phyloP scores from a whole-genome alignment of 2,888 invertebrate genomes.

The Tromatobia lineatoria region DNA sequence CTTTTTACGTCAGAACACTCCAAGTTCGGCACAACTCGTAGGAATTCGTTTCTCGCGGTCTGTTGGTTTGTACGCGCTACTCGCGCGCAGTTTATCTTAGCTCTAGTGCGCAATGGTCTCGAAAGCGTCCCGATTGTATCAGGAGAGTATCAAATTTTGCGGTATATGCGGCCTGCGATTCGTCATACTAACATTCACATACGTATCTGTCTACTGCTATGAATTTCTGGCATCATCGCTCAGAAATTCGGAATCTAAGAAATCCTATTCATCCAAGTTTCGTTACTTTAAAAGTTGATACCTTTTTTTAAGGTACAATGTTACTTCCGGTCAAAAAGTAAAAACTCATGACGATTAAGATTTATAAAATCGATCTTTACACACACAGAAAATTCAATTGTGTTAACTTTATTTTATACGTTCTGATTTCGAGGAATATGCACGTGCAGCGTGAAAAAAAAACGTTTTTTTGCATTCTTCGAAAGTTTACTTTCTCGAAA shows the following conservation, averaged over 20 bases:
- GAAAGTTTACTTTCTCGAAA: too few species aligned
- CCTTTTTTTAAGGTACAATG: too few species aligned
- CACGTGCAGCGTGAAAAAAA: too few species aligned
- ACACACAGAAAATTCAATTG: too few species aligned
- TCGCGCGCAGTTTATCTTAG: conserved; percentile 76
- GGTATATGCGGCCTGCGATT: not conserved
- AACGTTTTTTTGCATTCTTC: too few species aligned
- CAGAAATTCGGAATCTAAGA: conserved; percentile 1
- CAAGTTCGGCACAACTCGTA: conserved; percentile 22
- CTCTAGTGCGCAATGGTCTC: conserved; percentile 77
- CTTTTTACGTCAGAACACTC: conserved; percentile 18
- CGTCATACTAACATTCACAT: not conserved
- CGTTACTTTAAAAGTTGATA: not conserved
- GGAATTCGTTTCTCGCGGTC: conserved; percentile 40
- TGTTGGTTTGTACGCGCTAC: conserved; percentile 71
- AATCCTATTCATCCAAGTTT: not conserved
- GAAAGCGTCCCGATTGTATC: conserved; percentile 72
- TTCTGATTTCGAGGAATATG: too few species aligned
- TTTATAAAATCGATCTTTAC: too few species aligned
- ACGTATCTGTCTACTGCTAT: not conserved
- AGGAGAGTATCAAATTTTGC: conserved; percentile 62
- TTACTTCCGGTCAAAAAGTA: too few species aligned
- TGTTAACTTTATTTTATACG: too few species aligned
- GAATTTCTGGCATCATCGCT: conserved; percentile 1
- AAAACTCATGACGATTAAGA: too few species aligned